Conservation (phyloP, 2,888 invertebrate species). For the Drosophila limbata region DNA sequence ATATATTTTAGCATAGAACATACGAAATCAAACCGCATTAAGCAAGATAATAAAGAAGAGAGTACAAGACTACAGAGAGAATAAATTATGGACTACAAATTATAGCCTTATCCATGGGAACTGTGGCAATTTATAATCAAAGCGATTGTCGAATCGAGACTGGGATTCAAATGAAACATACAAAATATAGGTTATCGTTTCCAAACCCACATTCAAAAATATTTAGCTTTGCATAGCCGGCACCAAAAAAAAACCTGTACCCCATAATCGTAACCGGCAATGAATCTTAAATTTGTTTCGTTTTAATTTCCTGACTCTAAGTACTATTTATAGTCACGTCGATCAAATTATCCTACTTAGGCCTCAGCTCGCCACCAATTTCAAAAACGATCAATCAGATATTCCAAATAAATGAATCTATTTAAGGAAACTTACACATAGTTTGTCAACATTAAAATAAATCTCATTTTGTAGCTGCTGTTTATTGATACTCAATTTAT, state of each 20-base stretch:
- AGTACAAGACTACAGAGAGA: neutral
- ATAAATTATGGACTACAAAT: neutral
- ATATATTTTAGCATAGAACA: neutral
- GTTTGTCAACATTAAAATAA: conserved; percentile 1
- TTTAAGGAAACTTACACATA: conserved; percentile 1
- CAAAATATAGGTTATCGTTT: neutral
- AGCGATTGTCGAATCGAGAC: neutral
- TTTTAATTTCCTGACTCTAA: neutral
- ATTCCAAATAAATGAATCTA: conserved; percentile 11
- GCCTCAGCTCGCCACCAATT: neutral
- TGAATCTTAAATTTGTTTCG: neutral
- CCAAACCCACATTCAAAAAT: neutral
- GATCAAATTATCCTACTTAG: neutral
- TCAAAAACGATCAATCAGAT: conserved; percentile 4
- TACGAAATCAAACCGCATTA: no score
- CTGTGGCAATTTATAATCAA: no score
- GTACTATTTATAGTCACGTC: neutral
- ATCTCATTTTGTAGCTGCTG: conserved; percentile 2
- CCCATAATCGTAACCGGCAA: neutral
- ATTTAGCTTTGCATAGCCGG: neutral
- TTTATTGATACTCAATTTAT: neutral
- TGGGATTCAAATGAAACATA: no score
- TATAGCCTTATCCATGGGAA: neutral
- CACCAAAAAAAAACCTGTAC: neutral
- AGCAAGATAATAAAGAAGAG: no score